These are phyloP conservation scores for Chaetodon auriga DNA, from an alignment of 2,113 vertebrate species.

Conservation along the genomic window DNA sequence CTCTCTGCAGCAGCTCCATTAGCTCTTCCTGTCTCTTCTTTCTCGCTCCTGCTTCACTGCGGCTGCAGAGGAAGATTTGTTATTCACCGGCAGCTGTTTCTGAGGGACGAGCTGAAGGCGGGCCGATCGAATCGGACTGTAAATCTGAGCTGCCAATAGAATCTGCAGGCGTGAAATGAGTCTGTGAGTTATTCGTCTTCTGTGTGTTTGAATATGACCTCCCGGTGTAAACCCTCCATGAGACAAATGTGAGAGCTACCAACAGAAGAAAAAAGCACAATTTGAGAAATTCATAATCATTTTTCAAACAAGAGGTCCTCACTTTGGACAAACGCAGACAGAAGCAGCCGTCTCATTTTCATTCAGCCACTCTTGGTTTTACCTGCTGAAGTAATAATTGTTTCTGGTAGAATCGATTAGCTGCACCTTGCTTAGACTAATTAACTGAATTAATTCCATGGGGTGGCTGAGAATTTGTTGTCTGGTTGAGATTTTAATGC, in stretches of 20 bases:
- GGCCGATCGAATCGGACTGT: neutral
- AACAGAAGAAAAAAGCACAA: no score
- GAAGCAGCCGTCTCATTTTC: no score
- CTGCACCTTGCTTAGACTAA: neutral
- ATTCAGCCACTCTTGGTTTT: no score
- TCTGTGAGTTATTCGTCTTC: neutral
- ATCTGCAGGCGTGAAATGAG: slow-evolving; percentile 34
- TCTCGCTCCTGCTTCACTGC: neutral
- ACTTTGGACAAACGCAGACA: no score
- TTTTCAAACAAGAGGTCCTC: no score
- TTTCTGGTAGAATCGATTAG: neutral
- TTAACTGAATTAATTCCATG: neutral
- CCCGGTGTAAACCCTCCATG: neutral
- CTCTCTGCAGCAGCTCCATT: neutral
- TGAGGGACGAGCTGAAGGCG: neutral
- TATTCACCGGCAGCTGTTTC: neutral
- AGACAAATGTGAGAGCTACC: no score
- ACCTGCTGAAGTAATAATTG: neutral
- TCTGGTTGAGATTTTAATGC: neutral
- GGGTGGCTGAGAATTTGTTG: neutral
- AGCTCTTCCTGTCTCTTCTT: neutral
- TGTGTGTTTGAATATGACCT: neutral
- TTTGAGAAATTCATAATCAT: no score
- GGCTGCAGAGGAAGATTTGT: slow-evolving; percentile 6
- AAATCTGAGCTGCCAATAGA: slow-evolving; percentile 20